Conservation (phyloP, 2,113 vertebrate species). For the Rhineura floridana region DNA sequence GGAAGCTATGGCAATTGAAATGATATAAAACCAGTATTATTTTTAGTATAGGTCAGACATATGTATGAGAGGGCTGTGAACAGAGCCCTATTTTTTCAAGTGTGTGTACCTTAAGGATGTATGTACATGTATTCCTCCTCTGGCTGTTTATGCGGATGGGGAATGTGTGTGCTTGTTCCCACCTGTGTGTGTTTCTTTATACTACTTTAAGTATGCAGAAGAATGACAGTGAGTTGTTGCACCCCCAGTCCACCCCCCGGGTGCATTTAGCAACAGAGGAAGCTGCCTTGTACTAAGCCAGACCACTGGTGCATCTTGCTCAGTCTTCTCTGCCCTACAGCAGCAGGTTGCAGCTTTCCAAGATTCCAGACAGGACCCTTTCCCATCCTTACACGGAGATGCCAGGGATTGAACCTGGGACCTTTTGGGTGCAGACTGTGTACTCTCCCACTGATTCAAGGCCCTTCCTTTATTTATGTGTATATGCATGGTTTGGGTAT, state of each 20-base stretch:
- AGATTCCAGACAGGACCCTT: neutral
- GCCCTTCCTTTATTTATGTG: neutral
- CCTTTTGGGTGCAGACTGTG: neutral
- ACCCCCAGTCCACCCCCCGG: neutral
- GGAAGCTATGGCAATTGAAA: neutral
- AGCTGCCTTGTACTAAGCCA: neutral
- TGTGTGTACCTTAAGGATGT: neutral
- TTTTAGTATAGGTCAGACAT: neutral
- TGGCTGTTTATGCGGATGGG: neutral
- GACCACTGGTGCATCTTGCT: neutral
- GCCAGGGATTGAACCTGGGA: neutral
- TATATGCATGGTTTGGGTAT: neutral
- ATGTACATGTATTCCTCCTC: neutral
- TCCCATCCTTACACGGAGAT: neutral
- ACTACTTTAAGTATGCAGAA: neutral
- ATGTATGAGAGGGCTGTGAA: neutral
- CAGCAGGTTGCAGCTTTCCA: neutral
- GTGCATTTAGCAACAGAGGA: neutral
- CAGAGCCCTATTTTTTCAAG: neutral
- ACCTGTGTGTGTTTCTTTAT: neutral
- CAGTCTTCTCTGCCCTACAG: neutral
- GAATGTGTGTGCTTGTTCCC: neutral
- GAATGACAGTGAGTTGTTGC: neutral
- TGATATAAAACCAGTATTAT: neutral
- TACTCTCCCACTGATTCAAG: neutral